Base-by-base conservation (phyloP, 1,140 invertebrate genomes). In the Lepidurus couesii region DNA sequence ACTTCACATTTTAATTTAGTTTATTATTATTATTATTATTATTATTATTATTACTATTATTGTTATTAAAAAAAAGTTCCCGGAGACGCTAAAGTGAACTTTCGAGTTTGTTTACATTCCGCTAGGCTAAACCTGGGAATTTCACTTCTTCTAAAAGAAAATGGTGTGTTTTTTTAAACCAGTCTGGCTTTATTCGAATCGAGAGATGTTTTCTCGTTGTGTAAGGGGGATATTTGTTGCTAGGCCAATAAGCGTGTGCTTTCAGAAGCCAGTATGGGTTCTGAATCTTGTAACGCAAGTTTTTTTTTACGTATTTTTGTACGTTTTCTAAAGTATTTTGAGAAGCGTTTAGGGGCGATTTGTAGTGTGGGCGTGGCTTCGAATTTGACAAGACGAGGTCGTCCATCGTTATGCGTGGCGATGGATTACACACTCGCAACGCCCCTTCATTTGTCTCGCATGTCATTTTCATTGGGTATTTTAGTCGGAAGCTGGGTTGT, bases 391-490 rank as follows among this genome's bases (percentile, higher is more conserved):
- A 34, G 34, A 34, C 34, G 34, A 34, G 34, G 34, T 34, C 34
- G 34, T 34, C 34, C 34, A 65, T 16, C 21, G 53, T 65, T 65
- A 21, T 65, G 53, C 53, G 53, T 65, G 53, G 53, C 53, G 53
- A 65, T 65, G 53, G 53, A 65, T 65, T 65, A 65, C 53, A 65
- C 53, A 65, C 53, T 21, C 16, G 53, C 13, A 65, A 65, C 53
- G 53, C 53, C 53, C n/a, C 53, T 21, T 65, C 16, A 65, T 65
- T 65, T 65, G 13, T 65, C 53, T 65, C 53, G 53, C 53, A 7
- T 65, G 53, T 65, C 53, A 16, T 65, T 65, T 21, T 65, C 53
- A 65, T 65, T 65, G 45, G 53, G 53, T 65, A 21, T 65, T 65
- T 65, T 7, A n/a, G 53, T 65, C 13, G 53, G 53, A 65, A 65